Evolutionary conservation across 2,888 invertebrate genomes (phyloP).

Genomic region (Dioctria linearis): DNA sequence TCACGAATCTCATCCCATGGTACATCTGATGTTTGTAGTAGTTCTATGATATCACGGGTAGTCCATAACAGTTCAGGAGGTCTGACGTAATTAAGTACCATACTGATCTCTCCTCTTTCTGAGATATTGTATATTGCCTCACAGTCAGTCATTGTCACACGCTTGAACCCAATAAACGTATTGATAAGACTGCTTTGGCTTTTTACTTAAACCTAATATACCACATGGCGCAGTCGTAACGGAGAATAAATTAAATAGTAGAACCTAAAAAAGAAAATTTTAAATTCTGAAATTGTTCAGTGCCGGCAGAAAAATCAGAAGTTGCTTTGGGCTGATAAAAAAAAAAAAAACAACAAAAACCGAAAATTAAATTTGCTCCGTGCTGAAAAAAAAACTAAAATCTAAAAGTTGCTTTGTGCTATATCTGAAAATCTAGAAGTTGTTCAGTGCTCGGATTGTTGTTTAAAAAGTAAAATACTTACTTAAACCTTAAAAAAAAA

Average conservation of each 20-base stretch:
- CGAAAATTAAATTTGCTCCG: neutral
- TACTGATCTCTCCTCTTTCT: neutral
- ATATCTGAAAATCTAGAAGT: neutral
- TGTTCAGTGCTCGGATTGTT: neutral
- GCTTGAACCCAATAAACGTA: neutral
- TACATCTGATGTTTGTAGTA: too few relatives aligned
- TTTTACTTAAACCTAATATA: neutral
- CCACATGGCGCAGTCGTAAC: constrained; percentile 10
- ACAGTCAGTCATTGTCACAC: neutral
- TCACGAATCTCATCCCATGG: too few relatives aligned
- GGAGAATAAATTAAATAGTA: neutral
- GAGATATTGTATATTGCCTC: neutral
- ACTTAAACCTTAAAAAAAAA: neutral
- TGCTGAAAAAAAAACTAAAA: neutral
- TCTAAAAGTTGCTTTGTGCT: neutral
- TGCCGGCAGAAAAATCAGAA: too few relatives aligned
- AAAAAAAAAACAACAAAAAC: too few relatives aligned
- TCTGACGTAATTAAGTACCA: neutral
- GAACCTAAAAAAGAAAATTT: neutral
- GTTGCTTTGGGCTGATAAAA: neutral
- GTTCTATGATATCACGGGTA: too few relatives aligned
- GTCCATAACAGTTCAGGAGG: too few relatives aligned
- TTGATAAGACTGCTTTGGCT: neutral
- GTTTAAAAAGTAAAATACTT: neutral
- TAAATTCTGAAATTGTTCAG: neutral